phyloP scores from a whole-genome alignment of 1,140 invertebrate genomes.

The Achroia grisella region DNA sequence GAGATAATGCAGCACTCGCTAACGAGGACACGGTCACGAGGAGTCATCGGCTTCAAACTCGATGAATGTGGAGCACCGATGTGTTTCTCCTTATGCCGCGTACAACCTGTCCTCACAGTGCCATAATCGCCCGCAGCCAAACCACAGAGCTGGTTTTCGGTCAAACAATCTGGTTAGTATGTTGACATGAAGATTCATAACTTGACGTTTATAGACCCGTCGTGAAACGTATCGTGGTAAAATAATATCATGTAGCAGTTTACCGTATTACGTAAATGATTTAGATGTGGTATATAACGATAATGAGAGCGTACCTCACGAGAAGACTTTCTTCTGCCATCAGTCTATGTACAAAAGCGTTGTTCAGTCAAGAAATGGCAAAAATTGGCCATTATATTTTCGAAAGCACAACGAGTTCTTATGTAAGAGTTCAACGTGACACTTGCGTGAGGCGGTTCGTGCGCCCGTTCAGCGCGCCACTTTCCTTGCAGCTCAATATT shows the following conservation, averaged over 20 bases:
- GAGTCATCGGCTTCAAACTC: conserved; percentile 64
- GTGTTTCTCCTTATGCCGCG: conserved; percentile 46
- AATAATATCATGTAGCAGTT: conserved; percentile 1
- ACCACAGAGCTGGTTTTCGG: conserved; percentile 30
- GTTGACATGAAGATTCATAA: neutral
- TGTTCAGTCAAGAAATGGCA: conserved; percentile 44
- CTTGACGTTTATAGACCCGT: neutral
- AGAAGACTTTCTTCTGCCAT: conserved; percentile 35
- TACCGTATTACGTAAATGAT: neutral
- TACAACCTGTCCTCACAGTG: conserved; percentile 37
- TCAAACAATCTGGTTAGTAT: conserved; percentile 6
- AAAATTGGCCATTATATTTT: conserved; percentile 64
- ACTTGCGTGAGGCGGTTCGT: conserved; percentile 42
- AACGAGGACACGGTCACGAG: conserved; percentile 65
- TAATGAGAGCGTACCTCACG: conserved; percentile 8
- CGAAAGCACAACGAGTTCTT: conserved; percentile 65
- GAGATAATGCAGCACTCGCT: conserved; percentile 57
- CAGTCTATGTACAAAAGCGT: conserved; percentile 33
- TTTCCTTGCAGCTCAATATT: conserved; percentile 61
- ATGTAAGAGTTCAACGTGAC: conserved; percentile 71
- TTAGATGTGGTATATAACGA: neutral
- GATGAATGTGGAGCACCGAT: conserved; percentile 55
- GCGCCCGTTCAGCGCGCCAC: conserved; percentile 54
- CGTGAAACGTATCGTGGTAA: neutral
- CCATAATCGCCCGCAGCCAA: conserved; percentile 32